A percentile compares a stretch with the other conserved stretches of the same genome.
Evolutionary conservation across 2,888 invertebrate species (phyloP).

Genomic region (Alloplasta piceator): DNA sequence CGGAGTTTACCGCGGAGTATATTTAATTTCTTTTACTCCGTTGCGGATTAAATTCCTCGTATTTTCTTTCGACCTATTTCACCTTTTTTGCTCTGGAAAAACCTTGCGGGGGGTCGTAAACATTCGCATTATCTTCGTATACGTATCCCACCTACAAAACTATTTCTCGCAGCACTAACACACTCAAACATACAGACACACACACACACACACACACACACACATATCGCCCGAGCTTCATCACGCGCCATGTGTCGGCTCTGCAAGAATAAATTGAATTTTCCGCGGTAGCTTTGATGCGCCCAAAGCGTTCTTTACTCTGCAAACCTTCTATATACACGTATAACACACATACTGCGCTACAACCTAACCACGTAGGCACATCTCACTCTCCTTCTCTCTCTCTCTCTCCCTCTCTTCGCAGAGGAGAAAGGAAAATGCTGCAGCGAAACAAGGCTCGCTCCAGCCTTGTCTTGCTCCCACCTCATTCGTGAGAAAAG

Average conservation of each 20-base stretch:
- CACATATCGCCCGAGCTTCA: conserved; percentile 1
- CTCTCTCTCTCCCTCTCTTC: not conserved
- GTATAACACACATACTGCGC: not conserved
- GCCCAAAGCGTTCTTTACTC: conserved; percentile 22
- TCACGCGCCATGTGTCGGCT: not conserved
- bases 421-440: not conserved
- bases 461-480: not conserved
- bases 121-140: not conserved
- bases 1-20: too few species aligned
- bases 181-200: not conserved
- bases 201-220: not conserved
- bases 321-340: not conserved
- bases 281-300: conserved; percentile 48
- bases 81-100: not conserved
- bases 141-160: too few species aligned
- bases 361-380: conserved; percentile 1
- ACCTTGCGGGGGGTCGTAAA: not conserved
- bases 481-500: not conserved
- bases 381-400: not conserved
- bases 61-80: too few species aligned
- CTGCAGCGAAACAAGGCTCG: too few species aligned
- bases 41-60: too few species aligned
- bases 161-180: too few species aligned
- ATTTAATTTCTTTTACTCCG: too few species aligned
- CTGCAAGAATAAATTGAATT: conserved; percentile 49